Base-by-base conservation (phyloP, 2,888 invertebrate species). In the Phaonia tiefii region DNA sequence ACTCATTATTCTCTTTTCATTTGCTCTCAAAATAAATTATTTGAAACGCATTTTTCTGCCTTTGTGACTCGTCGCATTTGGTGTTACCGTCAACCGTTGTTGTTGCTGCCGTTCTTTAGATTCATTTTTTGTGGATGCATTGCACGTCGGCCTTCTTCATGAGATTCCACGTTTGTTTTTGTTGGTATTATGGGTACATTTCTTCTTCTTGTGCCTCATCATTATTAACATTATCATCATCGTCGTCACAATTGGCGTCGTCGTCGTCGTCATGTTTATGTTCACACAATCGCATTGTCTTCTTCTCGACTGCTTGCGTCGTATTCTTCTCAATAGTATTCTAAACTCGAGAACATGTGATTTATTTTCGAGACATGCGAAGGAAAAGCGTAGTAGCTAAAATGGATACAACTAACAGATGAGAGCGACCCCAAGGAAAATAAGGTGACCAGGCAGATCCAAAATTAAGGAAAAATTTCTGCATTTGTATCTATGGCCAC, bases 341-440 rank as follows among this genome's bases (percentile, higher is more conserved):
- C 8, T 31, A 31, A 31, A 31, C 31, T 31, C 20, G 17, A 49
- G 15, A 42, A 69, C 69, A 69, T 69, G 69, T 69, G 69, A 69
- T 69, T 69, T 69, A 69, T 69, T 69, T 42, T 69, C 51, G 54
- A 25, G 54, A 54, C 20, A 63, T 37, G 37, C 39, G 54, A 1
- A 37, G 17, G 54, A 37, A 37, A 65, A 20, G 37, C 60, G 20
- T 20, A n/a, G n/a, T n/a, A 39, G 42, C 42, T 22, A 13, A 54
- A 54, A 54, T 7, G 60, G 2, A 42, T 22, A 63, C 20, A 42
- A 63, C 20, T 7, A 22, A 26, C 42, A 63, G 31, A 42, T 22
- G 54, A 56, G 37, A 13, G 22, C 13, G 39, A 37, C 31, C 8
- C 22, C 39, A 39, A 63, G 2, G 42, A 60, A 17, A 39, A 25